Conservation (phyloP, 92 coral and sea anemone genomes). For the Zoanthus sociatus region DNA sequence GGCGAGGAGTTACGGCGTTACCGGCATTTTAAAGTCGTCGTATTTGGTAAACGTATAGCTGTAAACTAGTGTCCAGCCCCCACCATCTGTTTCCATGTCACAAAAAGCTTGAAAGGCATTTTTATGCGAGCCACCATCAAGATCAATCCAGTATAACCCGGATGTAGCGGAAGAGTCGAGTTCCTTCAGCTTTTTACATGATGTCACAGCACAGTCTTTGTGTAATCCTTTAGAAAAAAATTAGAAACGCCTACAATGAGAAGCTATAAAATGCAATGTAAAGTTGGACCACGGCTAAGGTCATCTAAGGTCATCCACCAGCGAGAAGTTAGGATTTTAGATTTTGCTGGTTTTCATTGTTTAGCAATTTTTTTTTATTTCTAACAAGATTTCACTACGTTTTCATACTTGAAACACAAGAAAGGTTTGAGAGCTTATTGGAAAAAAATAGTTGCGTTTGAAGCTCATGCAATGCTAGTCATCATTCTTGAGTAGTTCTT, state of each 20-base stretch:
- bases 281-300: no score
- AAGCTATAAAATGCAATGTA: no score
- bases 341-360: no score
- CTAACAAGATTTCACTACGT: no score
- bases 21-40: neutral
- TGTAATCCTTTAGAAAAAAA: neutral
- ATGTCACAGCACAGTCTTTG: neutral
- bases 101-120: conserved; percentile 12
- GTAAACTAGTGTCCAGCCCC: conserved; percentile 12
- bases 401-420: no score
- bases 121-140: neutral
- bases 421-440: no score
- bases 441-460: no score
- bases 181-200: neutral
- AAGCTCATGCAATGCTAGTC: no score
- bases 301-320: no score
- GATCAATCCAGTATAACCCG: conserved; percentile 23
- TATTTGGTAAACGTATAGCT: conserved; percentile 8
- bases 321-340: no score
- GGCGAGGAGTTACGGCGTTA: conserved; percentile 46
- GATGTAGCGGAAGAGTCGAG: neutral
- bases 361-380: no score
- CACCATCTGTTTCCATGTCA: conserved; percentile 17
- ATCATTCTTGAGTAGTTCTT: no score
- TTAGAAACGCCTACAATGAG: neutral